These are phyloP conservation scores for Carposina sasakii DNA, from an alignment of 1,140 invertebrate species.

Conservation along the genomic window DNA sequence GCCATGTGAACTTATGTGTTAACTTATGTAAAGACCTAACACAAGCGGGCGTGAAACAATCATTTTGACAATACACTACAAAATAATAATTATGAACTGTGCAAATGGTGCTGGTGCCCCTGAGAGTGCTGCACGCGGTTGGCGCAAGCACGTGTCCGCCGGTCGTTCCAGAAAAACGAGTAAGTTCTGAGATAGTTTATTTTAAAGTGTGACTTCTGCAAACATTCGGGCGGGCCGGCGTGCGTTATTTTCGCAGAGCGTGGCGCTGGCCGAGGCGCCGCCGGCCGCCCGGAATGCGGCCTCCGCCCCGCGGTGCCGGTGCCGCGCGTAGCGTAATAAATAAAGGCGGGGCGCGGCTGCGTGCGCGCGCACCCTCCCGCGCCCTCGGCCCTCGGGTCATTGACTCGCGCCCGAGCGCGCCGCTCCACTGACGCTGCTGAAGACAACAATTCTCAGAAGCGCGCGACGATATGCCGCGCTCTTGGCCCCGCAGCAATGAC, in stretches of 20 bases:
- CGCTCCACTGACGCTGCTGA: conserved; percentile 42
- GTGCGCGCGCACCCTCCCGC: conserved; percentile 67
- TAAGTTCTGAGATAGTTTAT: conserved; percentile 60
- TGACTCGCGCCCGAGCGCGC: conserved; percentile 49
- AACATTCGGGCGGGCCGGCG: conserved; percentile 36
- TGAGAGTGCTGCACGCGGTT: conserved; percentile 43
- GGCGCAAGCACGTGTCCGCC: conserved; percentile 55
- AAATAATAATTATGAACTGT: conserved; percentile 38
- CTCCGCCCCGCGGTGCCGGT: conserved; percentile 62
- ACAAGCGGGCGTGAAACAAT: conserved; percentile 12
- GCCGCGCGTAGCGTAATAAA: conserved; percentile 67
- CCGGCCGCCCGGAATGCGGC: conserved; percentile 63
- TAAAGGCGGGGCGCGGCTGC: conserved; percentile 69
- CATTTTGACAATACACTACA: background rate
- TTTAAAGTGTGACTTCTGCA: conserved; percentile 54
- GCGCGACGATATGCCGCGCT: conserved; percentile 27
- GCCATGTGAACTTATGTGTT: conserved; percentile 66
- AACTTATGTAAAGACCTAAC: conserved; percentile 32
- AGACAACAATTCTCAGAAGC: conserved; percentile 47
- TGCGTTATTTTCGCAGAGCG: conserved; percentile 59
- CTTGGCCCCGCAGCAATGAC: conserved; percentile 42
- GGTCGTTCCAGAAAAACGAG: conserved; percentile 37
- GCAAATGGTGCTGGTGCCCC: conserved; percentile 43
- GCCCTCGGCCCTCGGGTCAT: conserved; percentile 59
- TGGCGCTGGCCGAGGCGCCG: conserved; percentile 36